Base-by-base conservation (phyloP, 2,888 invertebrate genomes). In the Diaphora mendica region DNA sequence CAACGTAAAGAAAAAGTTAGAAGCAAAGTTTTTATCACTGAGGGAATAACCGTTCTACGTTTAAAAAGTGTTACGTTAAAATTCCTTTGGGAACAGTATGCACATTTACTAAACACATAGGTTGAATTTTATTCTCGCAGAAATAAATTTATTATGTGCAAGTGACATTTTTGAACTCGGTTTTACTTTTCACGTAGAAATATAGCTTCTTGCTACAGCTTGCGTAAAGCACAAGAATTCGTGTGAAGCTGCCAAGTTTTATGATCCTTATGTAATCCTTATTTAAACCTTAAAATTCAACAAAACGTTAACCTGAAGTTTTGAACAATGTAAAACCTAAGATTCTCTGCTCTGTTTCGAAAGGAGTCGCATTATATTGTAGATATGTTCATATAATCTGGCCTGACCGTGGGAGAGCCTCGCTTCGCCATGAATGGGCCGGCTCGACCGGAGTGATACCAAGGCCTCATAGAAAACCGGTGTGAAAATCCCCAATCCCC, bases 61-160 rank as follows among this genome's bases (percentile, higher is more conserved):
- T 81, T 70, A 48, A 68, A 42, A 73, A 77, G 68, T 77, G 73
- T 67, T 64, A 71, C 77, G 74, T 42, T 39, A 71, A 78, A 30
- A 80, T 82, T 76, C 75, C 80, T 80, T 79, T 75, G 76, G 66
- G 77, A 73, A 73, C 82, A 80, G 79, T 64, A 72, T 76, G 81
- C 76, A 71, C 39, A 42, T 30, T 15, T 33, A 55, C 78, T 73
- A 77, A 78, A 80, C 72, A 81, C 77, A 82, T 76, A 75, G 79
- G 77, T 82, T 72, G 81, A 80, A 82, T 79, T 68, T 69, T 62
- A 76, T 80, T 76, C 77, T 80, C 72, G 72, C 76, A 75, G 79
- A 82, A 82, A 73, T 79, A 77, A 79, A 77, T 81, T 44, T 82
- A 82, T 79, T 81, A 82, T 81, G 11, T 55, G 73, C 79, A 73